Percentiles rank a stretch among this genome's conserved stretches.
phyloP scores from a whole-genome alignment of 1,140 invertebrate species.

The Drosophila suzukii region DNA sequence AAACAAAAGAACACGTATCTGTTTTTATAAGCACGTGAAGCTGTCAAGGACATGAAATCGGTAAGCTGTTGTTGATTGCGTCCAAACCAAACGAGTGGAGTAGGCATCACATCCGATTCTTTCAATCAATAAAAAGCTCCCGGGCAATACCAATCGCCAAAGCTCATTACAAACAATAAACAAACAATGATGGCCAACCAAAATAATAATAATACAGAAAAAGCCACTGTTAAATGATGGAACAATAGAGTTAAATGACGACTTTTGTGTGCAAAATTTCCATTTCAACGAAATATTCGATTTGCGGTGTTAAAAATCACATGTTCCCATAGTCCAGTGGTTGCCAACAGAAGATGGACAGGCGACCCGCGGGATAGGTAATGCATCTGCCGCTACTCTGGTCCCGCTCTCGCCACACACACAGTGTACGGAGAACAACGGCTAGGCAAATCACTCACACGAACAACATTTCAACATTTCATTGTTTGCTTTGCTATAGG shows the following conservation, averaged over 20 bases:
- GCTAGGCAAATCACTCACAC: too few species aligned
- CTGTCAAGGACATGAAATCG: slow-evolving; percentile 41
- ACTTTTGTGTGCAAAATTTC: background rate
- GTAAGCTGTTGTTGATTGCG: slow-evolving; percentile 14
- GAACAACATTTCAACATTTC: too few species aligned
- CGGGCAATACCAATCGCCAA: slow-evolving; percentile 15
- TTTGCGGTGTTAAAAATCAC: background rate
- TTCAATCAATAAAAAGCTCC: slow-evolving; percentile 29
- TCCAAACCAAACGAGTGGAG: slow-evolving; percentile 1
- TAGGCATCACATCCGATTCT: background rate
- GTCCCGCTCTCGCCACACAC: too few species aligned
- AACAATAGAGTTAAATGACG: background rate
- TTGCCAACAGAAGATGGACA: too few species aligned
- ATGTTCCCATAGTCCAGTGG: background rate
- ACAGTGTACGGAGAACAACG: too few species aligned
- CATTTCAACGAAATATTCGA: background rate
- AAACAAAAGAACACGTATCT: slow-evolving; percentile 7
- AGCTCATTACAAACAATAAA: slow-evolving; percentile 49
- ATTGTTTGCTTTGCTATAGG: too few species aligned
- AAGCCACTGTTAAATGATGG: background rate
- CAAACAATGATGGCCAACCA: slow-evolving; percentile 7
- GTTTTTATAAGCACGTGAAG: slow-evolving; percentile 22
- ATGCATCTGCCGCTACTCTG: too few species aligned
- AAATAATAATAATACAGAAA: background rate
- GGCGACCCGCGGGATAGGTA: too few species aligned